Evolutionary conservation across 1,140 invertebrate genomes (phyloP).

Genomic region (Drosophila sulfurigaster): DNA sequence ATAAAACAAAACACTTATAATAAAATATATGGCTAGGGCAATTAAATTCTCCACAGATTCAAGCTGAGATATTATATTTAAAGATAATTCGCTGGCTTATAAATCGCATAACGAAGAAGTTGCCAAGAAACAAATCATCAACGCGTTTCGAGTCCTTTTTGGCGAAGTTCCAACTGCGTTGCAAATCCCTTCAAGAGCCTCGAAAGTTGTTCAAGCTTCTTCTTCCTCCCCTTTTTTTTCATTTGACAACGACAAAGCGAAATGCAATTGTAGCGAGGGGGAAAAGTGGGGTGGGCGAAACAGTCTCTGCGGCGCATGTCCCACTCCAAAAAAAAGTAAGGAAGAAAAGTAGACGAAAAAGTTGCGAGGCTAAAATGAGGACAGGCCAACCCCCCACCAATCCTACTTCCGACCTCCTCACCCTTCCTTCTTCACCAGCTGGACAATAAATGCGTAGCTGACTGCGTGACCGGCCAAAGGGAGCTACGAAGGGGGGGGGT

Average conservation of each 20-base stretch:
- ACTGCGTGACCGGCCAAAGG: constrained; percentile 9
- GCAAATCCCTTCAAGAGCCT: not conserved
- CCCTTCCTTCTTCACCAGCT: not conserved
- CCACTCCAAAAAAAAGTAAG: constrained; percentile 11
- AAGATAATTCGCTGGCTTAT: not conserved
- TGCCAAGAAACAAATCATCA: not conserved
- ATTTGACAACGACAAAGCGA: not conserved
- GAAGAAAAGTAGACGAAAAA: constrained; percentile 9
- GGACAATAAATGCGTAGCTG: constrained; percentile 20
- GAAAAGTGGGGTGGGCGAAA: not conserved
- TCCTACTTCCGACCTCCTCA: not conserved
- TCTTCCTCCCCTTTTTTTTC: too few relatives aligned
- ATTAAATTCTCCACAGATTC: too few relatives aligned
- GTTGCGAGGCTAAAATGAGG: constrained; percentile 22
- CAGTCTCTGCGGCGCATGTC: constrained; percentile 9
- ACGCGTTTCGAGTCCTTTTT: not conserved
- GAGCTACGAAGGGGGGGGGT: not conserved
- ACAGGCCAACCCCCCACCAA: constrained; percentile 14
- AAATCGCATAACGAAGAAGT: constrained; percentile 1
- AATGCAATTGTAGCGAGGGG: not conserved
- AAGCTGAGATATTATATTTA: too few relatives aligned
- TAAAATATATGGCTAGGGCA: not conserved
- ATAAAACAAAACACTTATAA: too few relatives aligned
- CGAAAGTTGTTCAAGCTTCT: not conserved
- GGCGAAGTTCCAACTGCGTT: not conserved